Percentiles rank a stretch among this genome's conserved stretches.
Conservation (phyloP, 2,888 invertebrate genomes). For the Tetragonula carbonaria region DNA sequence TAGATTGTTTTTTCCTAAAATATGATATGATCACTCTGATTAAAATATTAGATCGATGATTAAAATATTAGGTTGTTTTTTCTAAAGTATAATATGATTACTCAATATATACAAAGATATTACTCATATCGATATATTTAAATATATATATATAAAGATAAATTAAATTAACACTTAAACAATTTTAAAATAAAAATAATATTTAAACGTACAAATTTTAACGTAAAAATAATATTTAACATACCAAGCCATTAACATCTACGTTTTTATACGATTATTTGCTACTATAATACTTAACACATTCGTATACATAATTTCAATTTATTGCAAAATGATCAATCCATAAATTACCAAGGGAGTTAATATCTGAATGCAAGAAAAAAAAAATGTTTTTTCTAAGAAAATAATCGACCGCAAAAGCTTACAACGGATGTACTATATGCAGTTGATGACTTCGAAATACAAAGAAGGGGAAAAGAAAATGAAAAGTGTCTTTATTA, state of each 20-base stretch:
- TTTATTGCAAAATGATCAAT: neutral
- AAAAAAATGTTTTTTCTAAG: constrained; percentile 1
- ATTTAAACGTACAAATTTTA: neutral
- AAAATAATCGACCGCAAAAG: constrained; percentile 20
- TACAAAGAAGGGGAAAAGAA: constrained; percentile 4
- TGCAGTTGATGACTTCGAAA: neutral
- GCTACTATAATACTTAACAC: neutral
- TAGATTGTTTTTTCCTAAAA: neutral
- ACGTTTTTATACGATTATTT: neutral
- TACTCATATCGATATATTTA: neutral
- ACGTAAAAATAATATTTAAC: neutral
- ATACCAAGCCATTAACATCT: neutral
- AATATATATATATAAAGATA: neutral
- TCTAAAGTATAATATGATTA: too few species aligned
- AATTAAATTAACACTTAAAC: neutral
- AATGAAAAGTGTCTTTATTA: constrained; percentile 83
- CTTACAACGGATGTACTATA: constrained; percentile 13
- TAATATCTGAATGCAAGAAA: neutral
- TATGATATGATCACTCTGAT: too few species aligned
- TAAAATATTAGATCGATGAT: neutral
- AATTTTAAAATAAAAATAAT: neutral
- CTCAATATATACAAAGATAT: neutral
- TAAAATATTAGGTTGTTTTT: too few species aligned
- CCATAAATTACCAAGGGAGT: neutral
- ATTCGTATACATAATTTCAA: neutral